Evolutionary conservation across 2,888 invertebrate species (phyloP).

Genomic region (Auanema freiburgensis): DNA sequence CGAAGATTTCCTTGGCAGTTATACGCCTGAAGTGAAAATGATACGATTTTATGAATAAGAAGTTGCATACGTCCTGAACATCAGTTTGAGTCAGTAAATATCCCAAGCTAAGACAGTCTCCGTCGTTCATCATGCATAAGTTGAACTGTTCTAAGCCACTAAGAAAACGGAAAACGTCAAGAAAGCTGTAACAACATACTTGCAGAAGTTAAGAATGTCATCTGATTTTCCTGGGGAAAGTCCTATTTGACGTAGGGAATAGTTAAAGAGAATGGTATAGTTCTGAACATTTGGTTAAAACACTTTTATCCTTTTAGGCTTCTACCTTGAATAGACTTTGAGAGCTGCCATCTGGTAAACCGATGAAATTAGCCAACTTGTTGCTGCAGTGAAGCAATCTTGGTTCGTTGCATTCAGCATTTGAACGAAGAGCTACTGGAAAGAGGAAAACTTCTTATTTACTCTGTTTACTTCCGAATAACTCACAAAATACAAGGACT

Average conservation of each 20-base stretch:
- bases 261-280: slow-evolving; percentile 44
- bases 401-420: too few relatives aligned
- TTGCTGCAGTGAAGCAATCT: too few relatives aligned
- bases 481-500: too few relatives aligned
- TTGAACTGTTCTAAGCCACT: slow-evolving; percentile 40
- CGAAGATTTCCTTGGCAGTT: slow-evolving; percentile 30
- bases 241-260: slow-evolving; percentile 36
- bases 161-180: neutral
- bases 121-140: slow-evolving; percentile 30
- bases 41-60: neutral
- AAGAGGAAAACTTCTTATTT: too few relatives aligned
- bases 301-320: too few relatives aligned
- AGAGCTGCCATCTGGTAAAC: too few relatives aligned
- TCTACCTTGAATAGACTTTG: too few relatives aligned
- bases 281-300: slow-evolving; percentile 22
- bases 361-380: too few relatives aligned
- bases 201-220: slow-evolving; percentile 37
- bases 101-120: slow-evolving; percentile 28
- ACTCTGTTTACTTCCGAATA: too few relatives aligned
- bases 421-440: too few relatives aligned
- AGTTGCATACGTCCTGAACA: slow-evolving; percentile 31
- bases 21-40: slow-evolving; percentile 26
- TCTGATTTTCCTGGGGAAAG: slow-evolving; percentile 30
- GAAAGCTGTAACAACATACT: slow-evolving; percentile 19
- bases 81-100: slow-evolving; percentile 33